These are phyloP conservation scores for Venturia canescens DNA, from an alignment of 1,140 invertebrate genomes.

Conservation along the genomic window DNA sequence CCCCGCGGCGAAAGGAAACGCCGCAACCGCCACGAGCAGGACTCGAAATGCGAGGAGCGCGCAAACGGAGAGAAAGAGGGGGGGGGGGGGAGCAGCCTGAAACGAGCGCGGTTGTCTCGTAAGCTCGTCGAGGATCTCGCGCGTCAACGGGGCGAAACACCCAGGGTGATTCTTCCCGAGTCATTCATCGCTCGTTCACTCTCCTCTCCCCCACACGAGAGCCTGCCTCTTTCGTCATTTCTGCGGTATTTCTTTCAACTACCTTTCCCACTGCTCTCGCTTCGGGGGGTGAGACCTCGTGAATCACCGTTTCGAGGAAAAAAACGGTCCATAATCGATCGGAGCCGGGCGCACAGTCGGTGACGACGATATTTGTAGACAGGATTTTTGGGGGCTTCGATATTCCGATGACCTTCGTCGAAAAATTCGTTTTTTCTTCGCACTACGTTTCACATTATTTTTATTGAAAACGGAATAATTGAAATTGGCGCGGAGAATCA, in stretches of 20 bases:
- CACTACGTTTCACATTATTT: too few species aligned
- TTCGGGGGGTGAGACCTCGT: background rate
- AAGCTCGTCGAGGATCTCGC: background rate
- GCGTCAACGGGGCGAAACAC: background rate
- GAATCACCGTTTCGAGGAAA: background rate
- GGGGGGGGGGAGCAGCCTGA: background rate
- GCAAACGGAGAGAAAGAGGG: background rate
- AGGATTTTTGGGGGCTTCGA: too few species aligned
- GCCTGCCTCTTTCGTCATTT: background rate
- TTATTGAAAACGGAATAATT: too few species aligned
- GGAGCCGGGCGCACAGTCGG: too few species aligned
- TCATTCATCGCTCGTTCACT: background rate
- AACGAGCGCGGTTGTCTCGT: background rate
- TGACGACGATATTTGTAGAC: too few species aligned
- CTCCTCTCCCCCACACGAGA: too few species aligned
- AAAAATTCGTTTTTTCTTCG: too few species aligned
- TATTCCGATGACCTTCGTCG: too few species aligned
- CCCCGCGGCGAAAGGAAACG: too few species aligned
- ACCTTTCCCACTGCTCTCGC: background rate
- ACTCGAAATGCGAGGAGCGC: background rate
- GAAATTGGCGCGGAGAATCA: too few species aligned
- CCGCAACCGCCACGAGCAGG: background rate
- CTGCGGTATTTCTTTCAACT: background rate
- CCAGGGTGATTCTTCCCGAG: slow-evolving; percentile 1
- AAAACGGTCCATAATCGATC: background rate